Evolutionary conservation across 2,113 vertebrate genomes (phyloP).

Genomic region (Nycticebus coucang): DNA sequence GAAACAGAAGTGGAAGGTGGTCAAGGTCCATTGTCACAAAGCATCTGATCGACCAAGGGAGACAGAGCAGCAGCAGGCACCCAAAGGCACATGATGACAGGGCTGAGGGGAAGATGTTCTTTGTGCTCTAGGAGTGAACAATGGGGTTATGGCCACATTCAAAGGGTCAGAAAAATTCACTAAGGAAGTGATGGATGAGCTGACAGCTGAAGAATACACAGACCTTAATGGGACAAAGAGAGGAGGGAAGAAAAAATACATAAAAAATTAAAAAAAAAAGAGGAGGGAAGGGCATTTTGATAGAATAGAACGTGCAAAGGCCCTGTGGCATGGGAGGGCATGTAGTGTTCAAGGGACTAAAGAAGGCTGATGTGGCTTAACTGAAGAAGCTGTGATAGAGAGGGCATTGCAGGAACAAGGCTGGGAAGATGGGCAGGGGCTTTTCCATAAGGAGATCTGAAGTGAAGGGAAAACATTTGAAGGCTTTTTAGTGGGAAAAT

Average conservation of each 20-base stretch:
- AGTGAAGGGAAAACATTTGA: background rate
- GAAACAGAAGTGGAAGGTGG: background rate
- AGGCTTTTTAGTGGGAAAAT: background rate
- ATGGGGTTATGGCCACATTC: background rate
- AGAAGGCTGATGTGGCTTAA: background rate
- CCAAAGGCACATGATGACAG: accelerated
- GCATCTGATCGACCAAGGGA: background rate
- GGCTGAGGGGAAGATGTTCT: background rate
- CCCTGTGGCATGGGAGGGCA: background rate
- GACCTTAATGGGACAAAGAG: background rate
- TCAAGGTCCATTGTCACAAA: background rate
- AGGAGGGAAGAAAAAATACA: background rate
- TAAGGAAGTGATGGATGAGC: background rate
- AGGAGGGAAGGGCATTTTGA: background rate
- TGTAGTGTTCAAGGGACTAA: background rate
- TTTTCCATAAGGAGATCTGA: background rate
- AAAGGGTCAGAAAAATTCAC: background rate
- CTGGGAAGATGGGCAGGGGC: background rate
- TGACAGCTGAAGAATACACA: slow-evolving; percentile 1
- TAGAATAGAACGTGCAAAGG: background rate
- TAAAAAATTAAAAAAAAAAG: too few species aligned
- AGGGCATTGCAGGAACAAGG: accelerated
- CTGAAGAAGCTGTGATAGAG: background rate
- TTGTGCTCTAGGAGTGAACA: background rate
- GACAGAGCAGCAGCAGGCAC: background rate